A percentile compares a stretch with the other conserved stretches of the same genome.
These are phyloP conservation scores for Microplitis deprimator DNA, from an alignment of 2,888 invertebrate species.

Conservation along the genomic window DNA sequence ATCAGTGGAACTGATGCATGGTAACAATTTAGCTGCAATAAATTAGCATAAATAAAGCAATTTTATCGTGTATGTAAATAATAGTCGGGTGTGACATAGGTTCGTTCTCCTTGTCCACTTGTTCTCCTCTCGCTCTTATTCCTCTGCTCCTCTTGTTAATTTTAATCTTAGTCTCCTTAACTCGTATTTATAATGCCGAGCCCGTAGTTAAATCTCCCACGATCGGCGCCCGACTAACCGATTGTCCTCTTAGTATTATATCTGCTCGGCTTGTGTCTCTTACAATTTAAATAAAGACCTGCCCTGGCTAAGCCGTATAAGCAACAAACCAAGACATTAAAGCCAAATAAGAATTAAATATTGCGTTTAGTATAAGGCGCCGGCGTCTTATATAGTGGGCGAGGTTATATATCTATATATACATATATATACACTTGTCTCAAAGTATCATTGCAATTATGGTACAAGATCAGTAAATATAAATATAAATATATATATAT, in stretches of 20 bases:
- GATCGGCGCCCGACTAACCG: slow-evolving; percentile 32
- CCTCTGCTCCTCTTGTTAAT: not conserved
- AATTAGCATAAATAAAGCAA: slow-evolving; percentile 44
- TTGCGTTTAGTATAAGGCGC: slow-evolving; percentile 26
- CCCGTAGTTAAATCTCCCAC: slow-evolving; percentile 39
- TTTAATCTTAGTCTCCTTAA: slow-evolving; percentile 23
- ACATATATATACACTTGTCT: slow-evolving; percentile 3
- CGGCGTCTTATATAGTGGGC: slow-evolving; percentile 37
- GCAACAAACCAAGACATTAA: slow-evolving; percentile 9
- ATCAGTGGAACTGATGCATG: slow-evolving; percentile 3
- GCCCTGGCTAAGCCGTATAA: not conserved
- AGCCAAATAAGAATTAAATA: not conserved
- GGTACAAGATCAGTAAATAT: not conserved
- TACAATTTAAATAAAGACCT: not conserved
- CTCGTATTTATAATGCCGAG: slow-evolving; percentile 15
- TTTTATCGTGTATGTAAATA: slow-evolving; percentile 40
- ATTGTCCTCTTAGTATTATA: slow-evolving; percentile 7
- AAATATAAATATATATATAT: not conserved
- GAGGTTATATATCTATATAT: slow-evolving; percentile 13
- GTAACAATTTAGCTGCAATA: slow-evolving; percentile 41
- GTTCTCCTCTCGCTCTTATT: not conserved
- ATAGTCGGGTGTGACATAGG: slow-evolving; percentile 42
- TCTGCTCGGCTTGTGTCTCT: not conserved
- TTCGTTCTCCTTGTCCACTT: slow-evolving; percentile 34
- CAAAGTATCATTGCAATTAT: slow-evolving; percentile 10